Evolutionary conservation across 2,888 invertebrate genomes (phyloP).

Genomic region (Lutraria lutraria): DNA sequence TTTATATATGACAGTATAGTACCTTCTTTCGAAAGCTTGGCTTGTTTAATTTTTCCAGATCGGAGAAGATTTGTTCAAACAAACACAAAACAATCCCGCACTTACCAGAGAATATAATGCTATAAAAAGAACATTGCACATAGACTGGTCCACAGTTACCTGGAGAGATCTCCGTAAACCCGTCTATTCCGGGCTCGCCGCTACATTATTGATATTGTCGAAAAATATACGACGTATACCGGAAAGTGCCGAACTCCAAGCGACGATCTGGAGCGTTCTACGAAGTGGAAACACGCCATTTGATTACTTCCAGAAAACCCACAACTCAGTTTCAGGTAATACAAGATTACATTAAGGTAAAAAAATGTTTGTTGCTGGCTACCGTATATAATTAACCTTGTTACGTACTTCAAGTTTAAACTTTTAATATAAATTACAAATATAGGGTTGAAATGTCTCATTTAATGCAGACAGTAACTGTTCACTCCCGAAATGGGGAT

Average conservation of each 20-base stretch:
- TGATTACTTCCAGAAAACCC: conserved; percentile 33
- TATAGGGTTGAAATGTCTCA: no score
- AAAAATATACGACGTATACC: conserved; percentile 55
- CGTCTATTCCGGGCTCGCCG: conserved; percentile 79
- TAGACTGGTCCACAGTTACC: conserved; percentile 76
- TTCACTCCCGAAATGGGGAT: no score
- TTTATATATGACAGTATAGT: no score
- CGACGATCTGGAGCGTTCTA: conserved; percentile 59
- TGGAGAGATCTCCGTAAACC: conserved; percentile 79
- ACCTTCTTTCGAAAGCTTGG: no score
- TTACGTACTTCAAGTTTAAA: no score
- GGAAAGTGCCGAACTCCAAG: conserved; percentile 52
- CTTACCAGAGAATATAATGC: conserved; percentile 45
- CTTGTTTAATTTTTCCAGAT: conserved; percentile 48
- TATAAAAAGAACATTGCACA: conserved; percentile 66
- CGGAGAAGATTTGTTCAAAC: conserved; percentile 58
- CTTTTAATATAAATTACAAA: no score
- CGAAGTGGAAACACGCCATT: conserved; percentile 34
- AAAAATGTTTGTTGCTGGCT: no score
- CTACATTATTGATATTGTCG: conserved; percentile 67
- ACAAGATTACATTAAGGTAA: no score
- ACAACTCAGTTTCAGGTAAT: conserved; percentile 60
- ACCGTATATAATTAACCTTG: no score
- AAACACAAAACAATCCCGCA: conserved; percentile 46
- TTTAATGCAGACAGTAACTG: no score